Evolutionary conservation across 2,113 vertebrate species (phyloP).

Genomic region (Dissostichus mawsoni): DNA sequence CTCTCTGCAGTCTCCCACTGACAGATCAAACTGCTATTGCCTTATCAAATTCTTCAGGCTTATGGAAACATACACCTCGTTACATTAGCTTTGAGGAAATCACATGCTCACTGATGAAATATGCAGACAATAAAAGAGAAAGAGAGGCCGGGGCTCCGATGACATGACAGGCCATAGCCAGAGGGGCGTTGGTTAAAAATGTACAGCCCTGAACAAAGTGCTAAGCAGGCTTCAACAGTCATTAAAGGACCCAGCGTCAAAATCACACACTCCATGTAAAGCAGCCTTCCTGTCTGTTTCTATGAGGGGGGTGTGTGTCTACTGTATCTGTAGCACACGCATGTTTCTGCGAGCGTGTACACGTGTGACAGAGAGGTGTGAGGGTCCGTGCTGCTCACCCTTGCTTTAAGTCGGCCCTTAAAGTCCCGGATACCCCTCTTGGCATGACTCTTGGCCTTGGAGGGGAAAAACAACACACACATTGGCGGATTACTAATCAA

Average conservation of each 20-base stretch:
- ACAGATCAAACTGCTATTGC: constrained; percentile 87
- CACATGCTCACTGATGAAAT: constrained; percentile 89
- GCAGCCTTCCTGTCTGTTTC: constrained; percentile 73
- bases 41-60: constrained; percentile 90
- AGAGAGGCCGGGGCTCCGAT: constrained; percentile 72
- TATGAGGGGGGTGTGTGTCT: constrained; percentile 63
- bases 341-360: constrained; percentile 19
- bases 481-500: constrained; percentile 56
- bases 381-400: constrained; percentile 82
- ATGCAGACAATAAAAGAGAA: constrained; percentile 90
- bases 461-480: constrained; percentile 26
- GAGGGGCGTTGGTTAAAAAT: constrained; percentile 91
- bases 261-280: constrained; percentile 76
- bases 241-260: constrained; percentile 85
- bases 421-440: constrained; percentile 94
- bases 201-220: constrained; percentile 88
- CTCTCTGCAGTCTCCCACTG: constrained; percentile 70
- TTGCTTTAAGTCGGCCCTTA: constrained; percentile 93
- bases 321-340: constrained; percentile 36
- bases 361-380: constrained; percentile 45
- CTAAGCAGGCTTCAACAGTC: constrained; percentile 90
- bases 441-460: constrained; percentile 94
- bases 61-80: constrained; percentile 92
- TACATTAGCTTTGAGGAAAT: constrained; percentile 91
- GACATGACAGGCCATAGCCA: constrained; percentile 90